Evolutionary conservation across 2,113 vertebrate genomes (phyloP).

Genomic region (Apaloderma vittatum): DNA sequence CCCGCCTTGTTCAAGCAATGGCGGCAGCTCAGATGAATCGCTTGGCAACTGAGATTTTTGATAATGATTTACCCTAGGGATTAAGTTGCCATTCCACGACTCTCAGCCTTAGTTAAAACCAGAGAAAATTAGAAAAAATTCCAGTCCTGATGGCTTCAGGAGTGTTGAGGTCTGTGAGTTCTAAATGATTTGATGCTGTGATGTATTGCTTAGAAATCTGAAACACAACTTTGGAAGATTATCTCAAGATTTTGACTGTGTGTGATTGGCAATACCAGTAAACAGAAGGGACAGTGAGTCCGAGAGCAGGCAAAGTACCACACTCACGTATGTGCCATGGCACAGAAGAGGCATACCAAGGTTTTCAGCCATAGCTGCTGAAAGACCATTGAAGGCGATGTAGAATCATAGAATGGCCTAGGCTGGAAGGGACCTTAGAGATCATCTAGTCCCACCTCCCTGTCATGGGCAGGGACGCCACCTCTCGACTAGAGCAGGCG

Average conservation of each 20-base stretch:
- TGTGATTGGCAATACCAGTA: not conserved
- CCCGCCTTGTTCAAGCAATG: not conserved
- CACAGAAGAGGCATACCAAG: not conserved
- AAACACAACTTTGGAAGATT: not conserved
- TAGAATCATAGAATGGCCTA: no score
- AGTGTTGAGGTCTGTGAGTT: not conserved
- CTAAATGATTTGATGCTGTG: not conserved
- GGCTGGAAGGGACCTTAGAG: no score
- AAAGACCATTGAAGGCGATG: fast-evolving
- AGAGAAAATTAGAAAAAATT: not conserved
- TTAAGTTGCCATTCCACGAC: not conserved
- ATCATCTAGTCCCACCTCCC: no score
- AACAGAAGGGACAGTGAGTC: not conserved
- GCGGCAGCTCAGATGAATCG: not conserved
- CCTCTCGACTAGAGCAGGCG: no score
- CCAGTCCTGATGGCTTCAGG: not conserved
- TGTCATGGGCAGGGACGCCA: no score
- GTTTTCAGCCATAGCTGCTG: not conserved
- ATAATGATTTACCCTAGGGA: not conserved
- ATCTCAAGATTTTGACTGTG: not conserved
- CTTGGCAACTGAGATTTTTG: not conserved
- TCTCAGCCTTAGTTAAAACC: not conserved
- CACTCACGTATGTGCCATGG: fast-evolving
- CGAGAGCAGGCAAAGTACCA: not conserved
- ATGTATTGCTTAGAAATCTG: not conserved